Percentiles rank a stretch among this genome's conserved stretches.
phyloP scores from a whole-genome alignment of 2,797 vertebrate species.

The Halcyon badia region DNA sequence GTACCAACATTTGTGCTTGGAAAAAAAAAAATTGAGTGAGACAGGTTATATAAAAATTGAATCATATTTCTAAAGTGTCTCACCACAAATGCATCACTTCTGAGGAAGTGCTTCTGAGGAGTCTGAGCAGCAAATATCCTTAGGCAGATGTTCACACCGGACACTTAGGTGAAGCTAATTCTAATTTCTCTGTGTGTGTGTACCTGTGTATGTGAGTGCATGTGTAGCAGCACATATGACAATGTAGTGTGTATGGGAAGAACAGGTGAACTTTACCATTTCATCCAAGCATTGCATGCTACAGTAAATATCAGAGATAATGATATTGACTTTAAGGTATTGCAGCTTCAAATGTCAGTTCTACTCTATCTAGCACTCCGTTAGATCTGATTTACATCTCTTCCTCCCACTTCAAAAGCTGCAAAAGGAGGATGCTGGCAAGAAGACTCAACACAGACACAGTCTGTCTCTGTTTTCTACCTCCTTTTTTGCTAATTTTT shows the following conservation, averaged over 20 bases:
- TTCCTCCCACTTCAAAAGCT: slow-evolving; percentile 24
- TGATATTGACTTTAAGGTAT: slow-evolving; percentile 86
- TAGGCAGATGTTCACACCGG: not conserved
- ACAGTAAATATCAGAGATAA: slow-evolving; percentile 87
- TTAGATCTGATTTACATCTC: slow-evolving; percentile 77
- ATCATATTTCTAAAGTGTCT: not conserved
- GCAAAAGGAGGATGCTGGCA: not conserved
- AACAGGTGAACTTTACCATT: slow-evolving; percentile 79
- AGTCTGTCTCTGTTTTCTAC: not conserved
- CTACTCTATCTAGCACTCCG: slow-evolving; percentile 68
- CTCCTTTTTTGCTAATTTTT: not conserved
- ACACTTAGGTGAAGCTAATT: not conserved
- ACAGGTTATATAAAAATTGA: not conserved
- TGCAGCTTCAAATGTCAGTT: slow-evolving; percentile 84
- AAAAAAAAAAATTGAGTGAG: not conserved
- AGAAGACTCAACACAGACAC: not conserved
- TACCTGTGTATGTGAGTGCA: not conserved
- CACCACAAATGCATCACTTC: not conserved
- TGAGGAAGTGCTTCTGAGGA: not conserved
- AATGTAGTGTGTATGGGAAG: slow-evolving; percentile 36
- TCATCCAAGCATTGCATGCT: slow-evolving; percentile 70
- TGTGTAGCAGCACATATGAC: not conserved
- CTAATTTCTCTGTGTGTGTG: not conserved
- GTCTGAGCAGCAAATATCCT: not conserved
- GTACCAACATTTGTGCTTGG: not conserved